Evolutionary conservation across 2,113 vertebrate species (phyloP).

Genomic region (Myrmophylax atrothorax): DNA sequence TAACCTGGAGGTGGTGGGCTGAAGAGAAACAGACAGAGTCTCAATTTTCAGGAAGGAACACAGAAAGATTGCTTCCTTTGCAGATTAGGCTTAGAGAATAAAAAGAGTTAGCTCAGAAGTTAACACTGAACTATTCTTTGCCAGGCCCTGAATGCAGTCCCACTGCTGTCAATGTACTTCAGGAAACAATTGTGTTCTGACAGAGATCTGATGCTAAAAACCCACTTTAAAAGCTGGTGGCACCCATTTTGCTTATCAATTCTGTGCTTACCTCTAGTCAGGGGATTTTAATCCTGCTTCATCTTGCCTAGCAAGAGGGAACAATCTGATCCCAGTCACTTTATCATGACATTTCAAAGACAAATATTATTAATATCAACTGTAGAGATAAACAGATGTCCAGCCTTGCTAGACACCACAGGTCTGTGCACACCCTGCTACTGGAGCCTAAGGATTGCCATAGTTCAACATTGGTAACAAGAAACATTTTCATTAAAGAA

Average conservation of each 20-base stretch:
- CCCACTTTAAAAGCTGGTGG: background rate
- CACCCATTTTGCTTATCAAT: accelerated
- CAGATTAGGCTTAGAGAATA: background rate
- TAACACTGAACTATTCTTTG: background rate
- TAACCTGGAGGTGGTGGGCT: background rate
- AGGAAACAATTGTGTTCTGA: background rate
- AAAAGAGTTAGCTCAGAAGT: background rate
- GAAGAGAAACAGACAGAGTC: background rate
- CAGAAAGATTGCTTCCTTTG: background rate
- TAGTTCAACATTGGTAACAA: background rate
- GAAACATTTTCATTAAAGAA: background rate
- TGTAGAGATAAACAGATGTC: background rate
- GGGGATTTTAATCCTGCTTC: background rate
- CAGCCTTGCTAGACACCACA: background rate
- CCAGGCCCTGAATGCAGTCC: accelerated
- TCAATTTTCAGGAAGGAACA: background rate
- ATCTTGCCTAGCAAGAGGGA: background rate
- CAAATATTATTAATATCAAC: background rate
- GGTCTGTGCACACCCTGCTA: background rate
- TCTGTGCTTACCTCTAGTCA: background rate
- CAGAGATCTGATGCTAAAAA: background rate
- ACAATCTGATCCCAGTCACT: background rate
- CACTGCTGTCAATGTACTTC: background rate
- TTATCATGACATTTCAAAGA: background rate
- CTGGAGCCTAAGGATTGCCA: background rate